These are phyloP conservation scores for Laticauda colubrina DNA, from an alignment of 2,113 vertebrate species.

Conservation along the genomic window DNA sequence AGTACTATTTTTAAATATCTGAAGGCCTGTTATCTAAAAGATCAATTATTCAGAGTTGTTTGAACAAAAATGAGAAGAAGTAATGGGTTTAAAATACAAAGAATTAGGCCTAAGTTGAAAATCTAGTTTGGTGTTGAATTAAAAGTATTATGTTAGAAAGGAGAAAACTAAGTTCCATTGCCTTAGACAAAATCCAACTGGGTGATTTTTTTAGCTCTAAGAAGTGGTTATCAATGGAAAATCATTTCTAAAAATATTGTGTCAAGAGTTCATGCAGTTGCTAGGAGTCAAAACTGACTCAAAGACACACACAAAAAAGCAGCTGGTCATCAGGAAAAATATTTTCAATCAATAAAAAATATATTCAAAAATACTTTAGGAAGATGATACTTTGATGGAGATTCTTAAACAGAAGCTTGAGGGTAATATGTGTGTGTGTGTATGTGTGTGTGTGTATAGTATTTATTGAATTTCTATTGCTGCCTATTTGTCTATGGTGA, in stretches of 20 bases:
- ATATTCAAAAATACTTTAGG: neutral
- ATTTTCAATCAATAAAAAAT: neutral
- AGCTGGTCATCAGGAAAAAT: neutral
- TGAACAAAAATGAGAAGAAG: neutral
- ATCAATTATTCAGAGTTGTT: neutral
- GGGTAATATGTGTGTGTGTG: neutral
- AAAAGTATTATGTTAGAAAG: neutral
- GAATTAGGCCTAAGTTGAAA: neutral
- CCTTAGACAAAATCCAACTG: neutral
- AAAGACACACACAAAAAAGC: neutral
- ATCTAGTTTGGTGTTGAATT: neutral
- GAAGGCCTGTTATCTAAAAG: neutral
- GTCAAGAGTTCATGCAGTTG: neutral
- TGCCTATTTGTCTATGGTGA: no score
- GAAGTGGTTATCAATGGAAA: neutral
- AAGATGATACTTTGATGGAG: neutral
- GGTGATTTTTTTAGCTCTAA: neutral
- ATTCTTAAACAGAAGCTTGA: neutral
- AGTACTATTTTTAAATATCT: neutral
- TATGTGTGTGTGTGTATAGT: no score
- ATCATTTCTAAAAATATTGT: neutral
- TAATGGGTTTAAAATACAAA: neutral
- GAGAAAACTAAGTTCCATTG: neutral
- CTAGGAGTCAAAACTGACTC: neutral
- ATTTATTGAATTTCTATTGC: no score